Evolutionary conservation across 2,888 invertebrate genomes (phyloP).

Genomic region (Penaeus monodon): DNA sequence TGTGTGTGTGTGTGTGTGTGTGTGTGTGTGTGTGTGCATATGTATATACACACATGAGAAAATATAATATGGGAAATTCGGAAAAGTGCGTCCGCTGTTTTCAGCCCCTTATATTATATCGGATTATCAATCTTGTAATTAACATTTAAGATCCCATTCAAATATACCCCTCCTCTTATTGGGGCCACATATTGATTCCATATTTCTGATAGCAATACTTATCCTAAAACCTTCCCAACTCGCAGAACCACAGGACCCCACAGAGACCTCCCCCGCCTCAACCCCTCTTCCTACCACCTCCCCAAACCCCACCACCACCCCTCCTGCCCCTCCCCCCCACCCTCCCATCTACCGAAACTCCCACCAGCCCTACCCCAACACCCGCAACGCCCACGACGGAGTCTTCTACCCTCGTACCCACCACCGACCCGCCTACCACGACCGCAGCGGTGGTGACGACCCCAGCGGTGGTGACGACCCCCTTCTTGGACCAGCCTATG

Average conservation of each 20-base stretch:
- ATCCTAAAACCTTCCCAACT: neutral
- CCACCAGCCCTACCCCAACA: neutral
- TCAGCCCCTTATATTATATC: too few species aligned
- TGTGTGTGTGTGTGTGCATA: too few species aligned
- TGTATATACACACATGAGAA: too few species aligned
- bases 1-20: too few species aligned
- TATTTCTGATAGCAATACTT: too few species aligned
- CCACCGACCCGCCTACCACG: neutral
- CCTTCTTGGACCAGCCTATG: slow-evolving; percentile 64
- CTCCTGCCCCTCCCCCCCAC: neutral
- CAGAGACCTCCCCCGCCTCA: neutral
- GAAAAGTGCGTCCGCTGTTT: too few species aligned
- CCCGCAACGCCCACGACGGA: neutral
- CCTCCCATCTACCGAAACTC: neutral
- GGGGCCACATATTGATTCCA: too few species aligned
- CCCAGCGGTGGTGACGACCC: slow-evolving; percentile 18
- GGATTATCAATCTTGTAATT: too few species aligned
- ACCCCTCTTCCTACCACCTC: neutral
- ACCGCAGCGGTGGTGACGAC: slow-evolving; percentile 2
- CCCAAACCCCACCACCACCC: neutral
- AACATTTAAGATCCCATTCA: too few species aligned
- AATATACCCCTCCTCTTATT: too few species aligned
- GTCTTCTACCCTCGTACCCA: neutral
- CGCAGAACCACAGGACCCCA: neutral
- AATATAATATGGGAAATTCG: too few species aligned